Evolutionary conservation across 37 sponge, comb jelly and placozoan species (phyloP).

Genomic region (Chondrosia reniformis): DNA sequence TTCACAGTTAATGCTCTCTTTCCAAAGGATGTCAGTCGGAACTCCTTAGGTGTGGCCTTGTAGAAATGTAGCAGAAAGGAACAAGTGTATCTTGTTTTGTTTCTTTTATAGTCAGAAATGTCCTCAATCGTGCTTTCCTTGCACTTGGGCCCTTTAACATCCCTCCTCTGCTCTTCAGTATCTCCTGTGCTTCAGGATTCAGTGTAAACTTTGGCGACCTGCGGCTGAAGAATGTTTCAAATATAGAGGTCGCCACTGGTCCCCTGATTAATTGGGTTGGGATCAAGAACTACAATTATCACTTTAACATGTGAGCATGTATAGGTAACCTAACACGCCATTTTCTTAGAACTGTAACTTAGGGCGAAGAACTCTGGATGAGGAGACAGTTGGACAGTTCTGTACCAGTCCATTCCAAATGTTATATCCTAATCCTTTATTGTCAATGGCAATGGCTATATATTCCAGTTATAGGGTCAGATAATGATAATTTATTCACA

Average conservation of each 20-base stretch:
- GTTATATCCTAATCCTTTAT: too few relatives aligned
- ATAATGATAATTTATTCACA: too few relatives aligned
- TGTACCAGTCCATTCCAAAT: too few relatives aligned
- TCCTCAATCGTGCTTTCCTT: slow-evolving; percentile 31
- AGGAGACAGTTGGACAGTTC: too few relatives aligned
- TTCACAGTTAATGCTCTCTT: slow-evolving; percentile 42
- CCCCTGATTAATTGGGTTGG: neutral
- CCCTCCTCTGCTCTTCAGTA: neutral
- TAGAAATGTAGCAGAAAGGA: too few relatives aligned
- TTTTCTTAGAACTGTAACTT: too few relatives aligned
- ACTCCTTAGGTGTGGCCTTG: neutral
- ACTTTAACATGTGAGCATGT: slow-evolving; percentile 39
- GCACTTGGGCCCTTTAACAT: neutral
- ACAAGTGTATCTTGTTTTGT: neutral
- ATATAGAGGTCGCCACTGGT: slow-evolving; percentile 31
- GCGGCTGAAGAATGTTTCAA: neutral
- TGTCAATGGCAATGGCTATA: too few relatives aligned
- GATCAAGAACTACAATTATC: slow-evolving; percentile 26
- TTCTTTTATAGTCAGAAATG: slow-evolving; percentile 23
- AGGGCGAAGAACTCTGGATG: too few relatives aligned
- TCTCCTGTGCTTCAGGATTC: slow-evolving; percentile 24
- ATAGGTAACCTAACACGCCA: neutral
- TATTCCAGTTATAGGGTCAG: too few relatives aligned
- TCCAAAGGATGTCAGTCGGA: slow-evolving; percentile 19
- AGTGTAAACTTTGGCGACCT: slow-evolving; percentile 30